phyloP scores from a whole-genome alignment of 1,140 invertebrate genomes.

The Megalonaias nervosa region DNA sequence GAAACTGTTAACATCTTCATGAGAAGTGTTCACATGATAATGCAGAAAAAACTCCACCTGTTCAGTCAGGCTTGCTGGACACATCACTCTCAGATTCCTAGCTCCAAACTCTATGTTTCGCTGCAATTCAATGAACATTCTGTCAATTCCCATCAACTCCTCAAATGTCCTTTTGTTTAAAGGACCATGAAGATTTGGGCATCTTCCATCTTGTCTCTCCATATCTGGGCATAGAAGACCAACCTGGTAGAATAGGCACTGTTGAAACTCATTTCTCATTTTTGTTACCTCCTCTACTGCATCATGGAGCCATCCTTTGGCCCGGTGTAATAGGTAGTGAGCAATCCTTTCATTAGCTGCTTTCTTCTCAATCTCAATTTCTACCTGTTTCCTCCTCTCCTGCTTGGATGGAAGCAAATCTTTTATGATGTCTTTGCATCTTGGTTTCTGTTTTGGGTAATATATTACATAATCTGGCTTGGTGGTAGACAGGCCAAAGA shows the following conservation, averaged over 20 bases:
- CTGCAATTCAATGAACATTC: too few species aligned
- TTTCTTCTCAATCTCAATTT: conserved; percentile 13
- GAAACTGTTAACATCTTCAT: too few species aligned
- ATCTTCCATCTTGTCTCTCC: not conserved
- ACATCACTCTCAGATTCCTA: too few species aligned
- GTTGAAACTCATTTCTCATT: conserved; percentile 16
- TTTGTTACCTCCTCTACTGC: conserved; percentile 12
- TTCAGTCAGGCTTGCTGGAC: too few species aligned
- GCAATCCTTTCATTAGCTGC: conserved; percentile 25
- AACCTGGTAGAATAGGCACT: conserved; percentile 32
- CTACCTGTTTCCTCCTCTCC: conserved; percentile 15
- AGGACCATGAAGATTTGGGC: too few species aligned
- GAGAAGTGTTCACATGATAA: not conserved
- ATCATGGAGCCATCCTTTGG: conserved; percentile 30
- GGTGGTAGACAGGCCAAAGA: conserved; percentile 44
- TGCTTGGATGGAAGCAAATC: conserved; percentile 12
- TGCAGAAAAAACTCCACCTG: too few species aligned
- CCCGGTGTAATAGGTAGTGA: conserved; percentile 28
- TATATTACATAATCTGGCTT: conserved; percentile 25
- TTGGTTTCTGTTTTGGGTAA: conserved; percentile 44
- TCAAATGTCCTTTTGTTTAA: too few species aligned
- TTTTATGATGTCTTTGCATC: conserved; percentile 32
- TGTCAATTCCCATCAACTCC: too few species aligned
- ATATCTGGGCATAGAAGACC: conserved; percentile 8
- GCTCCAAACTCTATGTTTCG: too few species aligned